A percentile compares a stretch with the other conserved stretches of the same genome.
These are phyloP conservation scores for Drosophila emarginata DNA, from an alignment of 2,888 invertebrate species.

Conservation along the genomic window DNA sequence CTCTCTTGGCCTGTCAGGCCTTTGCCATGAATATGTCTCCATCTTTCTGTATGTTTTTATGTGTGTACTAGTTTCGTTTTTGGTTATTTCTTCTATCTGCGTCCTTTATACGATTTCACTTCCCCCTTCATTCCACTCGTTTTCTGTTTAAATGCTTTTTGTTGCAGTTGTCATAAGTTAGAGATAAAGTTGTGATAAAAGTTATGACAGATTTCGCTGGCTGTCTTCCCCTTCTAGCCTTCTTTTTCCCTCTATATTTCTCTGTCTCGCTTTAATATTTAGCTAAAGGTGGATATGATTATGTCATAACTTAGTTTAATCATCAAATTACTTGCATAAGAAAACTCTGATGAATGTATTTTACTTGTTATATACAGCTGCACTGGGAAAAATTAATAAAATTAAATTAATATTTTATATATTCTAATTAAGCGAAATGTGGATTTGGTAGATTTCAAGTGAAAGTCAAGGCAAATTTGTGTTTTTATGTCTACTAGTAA, in stretches of 20 bases:
- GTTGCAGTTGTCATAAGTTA: conserved; percentile 49
- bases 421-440: no score
- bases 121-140: conserved; percentile 9
- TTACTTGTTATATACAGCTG: neutral
- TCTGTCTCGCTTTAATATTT: neutral
- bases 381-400: neutral
- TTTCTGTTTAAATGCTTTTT: conserved; percentile 50
- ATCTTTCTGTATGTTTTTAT: conserved; percentile 12
- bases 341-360: neutral
- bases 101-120: conserved; percentile 15
- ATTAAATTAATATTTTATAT: no score
- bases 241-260: neutral
- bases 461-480: no score
- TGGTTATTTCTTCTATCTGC: conserved; percentile 16
- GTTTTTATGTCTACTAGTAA: no score
- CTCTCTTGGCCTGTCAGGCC: conserved; percentile 56
- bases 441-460: no score
- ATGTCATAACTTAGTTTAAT: conserved; percentile 17
- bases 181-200: conserved; percentile 57
- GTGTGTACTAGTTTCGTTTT: conserved; percentile 1
- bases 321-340: conserved; percentile 27
- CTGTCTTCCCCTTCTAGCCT: neutral
- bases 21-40: conserved; percentile 52
- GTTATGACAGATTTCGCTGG: conserved; percentile 39
- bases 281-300: conserved; percentile 8